Evolutionary conservation across 2,113 vertebrate species (phyloP), one percentile per base, ranked within the genome.

Genomic region (Vombatus ursinus): DNA sequence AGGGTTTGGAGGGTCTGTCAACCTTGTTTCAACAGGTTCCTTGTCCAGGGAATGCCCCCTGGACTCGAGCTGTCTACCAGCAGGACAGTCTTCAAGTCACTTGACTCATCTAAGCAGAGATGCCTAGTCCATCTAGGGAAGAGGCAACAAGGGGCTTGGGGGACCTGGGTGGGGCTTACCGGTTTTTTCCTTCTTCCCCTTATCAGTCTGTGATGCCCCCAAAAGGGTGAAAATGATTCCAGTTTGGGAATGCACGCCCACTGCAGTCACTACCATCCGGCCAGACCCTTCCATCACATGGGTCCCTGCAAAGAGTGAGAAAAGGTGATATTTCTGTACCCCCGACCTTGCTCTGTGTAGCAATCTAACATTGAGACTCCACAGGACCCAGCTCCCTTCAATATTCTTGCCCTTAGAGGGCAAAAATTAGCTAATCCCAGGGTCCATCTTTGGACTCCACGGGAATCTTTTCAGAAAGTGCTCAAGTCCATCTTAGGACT

Each of bases 281-380:
- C 99, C 99, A 0, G 99, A 99, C 94, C 99, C 99, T 98, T 99
- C 99, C 99, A 99, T 99, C 95, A 99, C 99, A 0, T 99, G 99
- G 93, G 99, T 99, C 89, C 99, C 99, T 99, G 96, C 54, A 93
- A 37, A 92, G 25, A 92, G 92, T 8, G 24, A 52, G 50, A 53
- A 93, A 31, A 9, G 26, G 28, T 23, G 7, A 4, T 52, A 31
- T 31, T 91, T 50, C 51, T 91, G 50, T 52, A 51, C 37, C 11
- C 31, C 50, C 8, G 52, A 8, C 8, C 37, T 91, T n/a, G 31
- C 51, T 51, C 2, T 52, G 90, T n/a, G 37, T n/a, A 91, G 51
- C 61, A 68, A 68, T 16, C 31, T 14, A 68, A 3, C 51, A 91
- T n/a, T 52, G 28, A 51, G 50, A 19, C 23, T 23, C 50, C 90